Evolutionary conservation across 2,888 invertebrate species (phyloP).

Genomic region (Cephus sareptanus): DNA sequence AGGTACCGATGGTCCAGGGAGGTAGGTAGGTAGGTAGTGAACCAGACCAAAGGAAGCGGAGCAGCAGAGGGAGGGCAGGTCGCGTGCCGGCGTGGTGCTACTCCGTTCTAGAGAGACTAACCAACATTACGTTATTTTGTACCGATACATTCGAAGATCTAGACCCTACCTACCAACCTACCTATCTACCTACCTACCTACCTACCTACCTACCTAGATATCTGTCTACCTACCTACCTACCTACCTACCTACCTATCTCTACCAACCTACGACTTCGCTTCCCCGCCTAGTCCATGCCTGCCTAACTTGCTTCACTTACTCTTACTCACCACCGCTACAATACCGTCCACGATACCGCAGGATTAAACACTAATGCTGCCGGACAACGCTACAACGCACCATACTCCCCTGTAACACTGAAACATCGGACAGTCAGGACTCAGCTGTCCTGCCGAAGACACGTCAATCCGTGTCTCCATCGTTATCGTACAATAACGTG

Average conservation of each 20-base stretch:
- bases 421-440: slow-evolving; percentile 49
- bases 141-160: slow-evolving; percentile 25
- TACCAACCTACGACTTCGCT: slow-evolving; percentile 28
- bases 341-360: slow-evolving; percentile 21
- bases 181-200: slow-evolving; percentile 47
- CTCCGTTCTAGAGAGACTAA: slow-evolving; percentile 50
- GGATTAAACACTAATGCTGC: slow-evolving; percentile 24
- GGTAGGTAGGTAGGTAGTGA: slow-evolving; percentile 1
- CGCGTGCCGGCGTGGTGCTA: slow-evolving; percentile 64
- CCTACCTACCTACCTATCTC: slow-evolving; percentile 29
- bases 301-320: slow-evolving; percentile 38
- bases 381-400: slow-evolving; percentile 11
- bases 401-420: slow-evolving; percentile 36
- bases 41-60: slow-evolving; percentile 13
- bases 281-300: slow-evolving; percentile 14
- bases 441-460: slow-evolving; percentile 50
- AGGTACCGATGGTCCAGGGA: slow-evolving; percentile 21
- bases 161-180: slow-evolving; percentile 45
- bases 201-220: slow-evolving; percentile 48
- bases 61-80: slow-evolving; percentile 53
- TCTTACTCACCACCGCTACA: slow-evolving; percentile 41
- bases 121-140: slow-evolving; percentile 34
- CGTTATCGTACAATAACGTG: neutral
- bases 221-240: slow-evolving; percentile 22
- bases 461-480: slow-evolving; percentile 11